Evolutionary conservation across 2,888 invertebrate species (phyloP).

Genomic region (Heterodera filipjevi): DNA sequence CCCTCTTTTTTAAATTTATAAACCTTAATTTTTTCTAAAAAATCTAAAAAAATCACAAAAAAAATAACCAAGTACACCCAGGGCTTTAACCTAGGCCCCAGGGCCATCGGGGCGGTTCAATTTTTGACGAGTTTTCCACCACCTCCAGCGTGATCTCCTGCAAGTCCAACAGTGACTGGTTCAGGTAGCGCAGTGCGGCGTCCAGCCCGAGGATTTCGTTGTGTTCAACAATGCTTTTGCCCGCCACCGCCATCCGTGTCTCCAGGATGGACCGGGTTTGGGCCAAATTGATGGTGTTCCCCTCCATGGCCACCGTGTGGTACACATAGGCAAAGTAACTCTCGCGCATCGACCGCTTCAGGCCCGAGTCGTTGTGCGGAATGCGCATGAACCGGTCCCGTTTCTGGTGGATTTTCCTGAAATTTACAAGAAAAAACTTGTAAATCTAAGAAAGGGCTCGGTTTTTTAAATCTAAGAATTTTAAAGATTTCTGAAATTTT

Average conservation of each 20-base stretch:
- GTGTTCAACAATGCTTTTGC: slow-evolving; percentile 92
- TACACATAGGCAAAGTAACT: slow-evolving; percentile 87
- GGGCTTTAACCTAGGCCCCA: too few relatives aligned
- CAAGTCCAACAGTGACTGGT: slow-evolving; percentile 70
- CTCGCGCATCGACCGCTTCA: slow-evolving; percentile 86
- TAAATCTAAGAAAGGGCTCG: background rate
- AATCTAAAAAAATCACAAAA: background rate
- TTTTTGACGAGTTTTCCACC: too few relatives aligned
- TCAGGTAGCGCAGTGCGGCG: slow-evolving; percentile 88
- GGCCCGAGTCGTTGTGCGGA: slow-evolving; percentile 65
- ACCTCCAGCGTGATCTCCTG: slow-evolving; percentile 45
- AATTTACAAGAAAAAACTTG: too few relatives aligned
- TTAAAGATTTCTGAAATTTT: too few relatives aligned
- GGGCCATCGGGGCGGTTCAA: too few relatives aligned
- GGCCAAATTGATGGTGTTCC: slow-evolving; percentile 90
- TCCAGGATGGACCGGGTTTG: slow-evolving; percentile 84
- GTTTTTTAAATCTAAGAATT: background rate
- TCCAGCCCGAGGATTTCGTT: slow-evolving; percentile 90
- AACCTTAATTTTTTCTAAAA: background rate
- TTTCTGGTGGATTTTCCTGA: slow-evolving; percentile 79
- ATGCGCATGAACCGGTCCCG: slow-evolving; percentile 78
- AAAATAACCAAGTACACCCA: too few relatives aligned
- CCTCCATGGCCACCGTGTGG: slow-evolving; percentile 81
- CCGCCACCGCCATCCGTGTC: slow-evolving; percentile 78
- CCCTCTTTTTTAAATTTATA: too few relatives aligned